phyloP scores from a whole-genome alignment of 2,888 invertebrate genomes.

The Polyommatus icarus region DNA sequence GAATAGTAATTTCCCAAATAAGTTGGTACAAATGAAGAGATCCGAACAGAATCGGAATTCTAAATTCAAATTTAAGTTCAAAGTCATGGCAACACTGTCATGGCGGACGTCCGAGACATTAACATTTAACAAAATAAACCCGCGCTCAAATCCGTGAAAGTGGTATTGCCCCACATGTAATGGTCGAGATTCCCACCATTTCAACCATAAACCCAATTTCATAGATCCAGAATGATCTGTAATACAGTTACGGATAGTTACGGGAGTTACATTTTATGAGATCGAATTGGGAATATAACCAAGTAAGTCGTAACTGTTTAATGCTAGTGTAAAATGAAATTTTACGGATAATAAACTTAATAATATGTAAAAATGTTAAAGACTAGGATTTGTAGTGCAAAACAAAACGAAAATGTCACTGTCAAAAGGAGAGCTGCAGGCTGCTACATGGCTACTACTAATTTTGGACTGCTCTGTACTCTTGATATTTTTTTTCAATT shows the following conservation, averaged over 20 bases:
- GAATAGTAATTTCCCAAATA: neutral
- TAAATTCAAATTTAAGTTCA: neutral
- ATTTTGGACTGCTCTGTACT: neutral
- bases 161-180: constrained; percentile 8
- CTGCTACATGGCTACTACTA: neutral
- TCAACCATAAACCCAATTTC: constrained; percentile 14
- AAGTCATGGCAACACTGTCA: constrained; percentile 12
- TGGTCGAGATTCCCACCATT: constrained; percentile 16
- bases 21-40: neutral
- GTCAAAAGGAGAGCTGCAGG: too few relatives aligned
- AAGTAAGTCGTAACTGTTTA: neutral
- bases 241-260: constrained; percentile 25
- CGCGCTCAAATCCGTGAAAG: constrained; percentile 12
- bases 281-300: neutral
- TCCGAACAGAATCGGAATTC: neutral
- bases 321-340: neutral
- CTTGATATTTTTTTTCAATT: neutral
- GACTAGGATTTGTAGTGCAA: too few relatives aligned
- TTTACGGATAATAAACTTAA: neutral
- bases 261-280: constrained; percentile 15
- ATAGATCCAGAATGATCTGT: constrained; percentile 23
- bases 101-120: constrained; percentile 6
- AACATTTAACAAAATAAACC: neutral
- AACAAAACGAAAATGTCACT: too few relatives aligned
- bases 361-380: neutral